Evolutionary conservation across 2,888 invertebrate species (phyloP).

Genomic region (Aricia artaxerxes): DNA sequence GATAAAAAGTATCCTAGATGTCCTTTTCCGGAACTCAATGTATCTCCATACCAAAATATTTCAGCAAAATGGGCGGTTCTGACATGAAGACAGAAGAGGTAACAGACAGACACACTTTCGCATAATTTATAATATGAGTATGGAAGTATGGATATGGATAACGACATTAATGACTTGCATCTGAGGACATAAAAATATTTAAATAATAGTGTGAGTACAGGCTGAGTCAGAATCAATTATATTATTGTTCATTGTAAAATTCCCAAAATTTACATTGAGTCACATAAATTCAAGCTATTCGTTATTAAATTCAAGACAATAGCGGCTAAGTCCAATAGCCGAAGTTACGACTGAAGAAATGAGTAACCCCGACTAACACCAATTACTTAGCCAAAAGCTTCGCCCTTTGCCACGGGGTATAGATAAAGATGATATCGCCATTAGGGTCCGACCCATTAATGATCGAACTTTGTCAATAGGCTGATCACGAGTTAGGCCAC

Average conservation of each 20-base stretch:
- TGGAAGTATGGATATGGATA: too few relatives aligned
- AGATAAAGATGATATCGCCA: constrained; percentile 24
- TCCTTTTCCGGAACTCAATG: too few relatives aligned
- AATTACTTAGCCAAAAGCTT: constrained; percentile 9
- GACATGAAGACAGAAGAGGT: too few relatives aligned
- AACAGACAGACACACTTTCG: too few relatives aligned
- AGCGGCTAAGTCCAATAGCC: not conserved
- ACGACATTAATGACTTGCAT: too few relatives aligned
- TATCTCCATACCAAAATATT: too few relatives aligned
- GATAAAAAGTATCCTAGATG: too few relatives aligned
- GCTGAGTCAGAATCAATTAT: too few relatives aligned
- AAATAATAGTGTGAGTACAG: too few relatives aligned
- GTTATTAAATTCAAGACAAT: not conserved
- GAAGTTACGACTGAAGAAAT: constrained; percentile 2
- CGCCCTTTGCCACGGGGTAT: constrained; percentile 15
- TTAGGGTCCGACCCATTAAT: constrained; percentile 17
- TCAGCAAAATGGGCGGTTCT: too few relatives aligned
- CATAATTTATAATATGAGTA: too few relatives aligned
- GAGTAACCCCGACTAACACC: not conserved
- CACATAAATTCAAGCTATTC: not conserved
- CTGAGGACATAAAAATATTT: too few relatives aligned
- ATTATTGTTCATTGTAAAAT: not conserved
- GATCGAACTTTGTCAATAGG: constrained; percentile 10
- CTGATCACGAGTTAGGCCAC: constrained; percentile 1
- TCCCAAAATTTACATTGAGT: not conserved